These are phyloP conservation scores for Triplophysa rosa DNA, from an alignment of 2,113 vertebrate species.

Conservation along the genomic window DNA sequence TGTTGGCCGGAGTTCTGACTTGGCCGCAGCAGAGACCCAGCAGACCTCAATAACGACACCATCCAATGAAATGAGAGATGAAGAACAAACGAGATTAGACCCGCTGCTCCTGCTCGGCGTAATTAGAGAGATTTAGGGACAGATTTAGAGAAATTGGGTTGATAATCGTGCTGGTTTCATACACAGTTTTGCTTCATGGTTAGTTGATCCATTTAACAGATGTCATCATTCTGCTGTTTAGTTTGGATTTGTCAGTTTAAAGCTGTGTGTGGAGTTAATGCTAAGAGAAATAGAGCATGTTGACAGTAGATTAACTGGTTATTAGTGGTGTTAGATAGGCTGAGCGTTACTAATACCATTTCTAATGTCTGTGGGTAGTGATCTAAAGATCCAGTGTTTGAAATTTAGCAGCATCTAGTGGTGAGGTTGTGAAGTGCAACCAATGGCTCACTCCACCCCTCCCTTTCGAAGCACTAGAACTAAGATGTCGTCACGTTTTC, in stretches of 20 bases:
- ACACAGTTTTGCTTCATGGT: background rate
- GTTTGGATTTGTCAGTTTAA: background rate
- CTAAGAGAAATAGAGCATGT: background rate
- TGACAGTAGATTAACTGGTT: background rate
- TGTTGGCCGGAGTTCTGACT: slow-evolving; percentile 19
- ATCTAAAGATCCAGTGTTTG: too few relatives aligned
- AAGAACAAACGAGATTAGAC: slow-evolving; percentile 20
- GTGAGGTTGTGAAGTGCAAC: too few relatives aligned
- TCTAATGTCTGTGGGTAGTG: too few relatives aligned
- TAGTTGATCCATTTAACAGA: slow-evolving; percentile 4
- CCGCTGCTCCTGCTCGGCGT: background rate
- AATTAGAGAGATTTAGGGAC: background rate
- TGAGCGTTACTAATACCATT: background rate
- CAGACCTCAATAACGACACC: background rate
- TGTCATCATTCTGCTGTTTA: background rate
- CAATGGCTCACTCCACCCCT: too few relatives aligned
- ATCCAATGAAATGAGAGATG: slow-evolving; percentile 15
- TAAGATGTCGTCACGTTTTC: too few relatives aligned
- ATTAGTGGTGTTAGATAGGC: background rate
- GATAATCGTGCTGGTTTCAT: slow-evolving; percentile 3
- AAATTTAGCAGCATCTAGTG: too few relatives aligned
- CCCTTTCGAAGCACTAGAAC: too few relatives aligned
- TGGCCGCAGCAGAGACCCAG: background rate
- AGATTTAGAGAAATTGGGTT: background rate
- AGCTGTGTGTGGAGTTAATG: background rate